Evolutionary conservation across 2,113 vertebrate genomes (phyloP), one percentile per base, ranked within the genome.

Genomic region (Acrocephalus arundinaceus): DNA sequence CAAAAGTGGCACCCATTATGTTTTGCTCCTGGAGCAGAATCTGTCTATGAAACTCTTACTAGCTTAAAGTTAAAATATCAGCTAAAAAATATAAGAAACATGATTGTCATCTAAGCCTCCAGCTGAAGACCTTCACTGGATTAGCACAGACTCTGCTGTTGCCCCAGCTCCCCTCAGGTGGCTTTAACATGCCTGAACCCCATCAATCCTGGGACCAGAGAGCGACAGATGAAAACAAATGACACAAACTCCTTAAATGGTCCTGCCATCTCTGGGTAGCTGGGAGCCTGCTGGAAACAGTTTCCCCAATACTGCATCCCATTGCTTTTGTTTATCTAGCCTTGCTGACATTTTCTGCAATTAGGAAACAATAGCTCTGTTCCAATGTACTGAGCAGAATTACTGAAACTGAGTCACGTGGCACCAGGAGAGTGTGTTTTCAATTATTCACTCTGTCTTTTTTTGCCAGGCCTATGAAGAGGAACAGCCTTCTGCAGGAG

Each of bases 381-480:
- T 94, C 95, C 94, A 89, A 84, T 75, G 96, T 96, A 93, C 96
- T 86, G 91, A 92, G 94, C 92, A 90, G 83, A 96, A 90, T 97
- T 91, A 93, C 96, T 92, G 85, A 94, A 94, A 95, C 94, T 3
- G 13, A 93, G 90, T 94, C 97, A 93, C 74, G 95, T 97, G 97
- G 85, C 87, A 49, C 39, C 62, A 19, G 2, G 12, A 87, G 58
- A 89, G 97, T 95, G 95, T 97, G 98, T 97, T 98, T 98, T 94
- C 97, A 98, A 96, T 98, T 98, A 97, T 84, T 96, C 82, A 92
- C 94, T 96, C 94, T 94, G 92, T 81, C 95, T 87, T 78, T 94
- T 87, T 78, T 61, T 92, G 95, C 97, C 96, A 96, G 97, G 96
- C 94, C 97, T 87, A 72, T 89, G 90, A 98, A 97, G 94, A 97